These are phyloP conservation scores for Laticauda colubrina DNA, from an alignment of 2,113 vertebrate genomes.

Conservation along the genomic window DNA sequence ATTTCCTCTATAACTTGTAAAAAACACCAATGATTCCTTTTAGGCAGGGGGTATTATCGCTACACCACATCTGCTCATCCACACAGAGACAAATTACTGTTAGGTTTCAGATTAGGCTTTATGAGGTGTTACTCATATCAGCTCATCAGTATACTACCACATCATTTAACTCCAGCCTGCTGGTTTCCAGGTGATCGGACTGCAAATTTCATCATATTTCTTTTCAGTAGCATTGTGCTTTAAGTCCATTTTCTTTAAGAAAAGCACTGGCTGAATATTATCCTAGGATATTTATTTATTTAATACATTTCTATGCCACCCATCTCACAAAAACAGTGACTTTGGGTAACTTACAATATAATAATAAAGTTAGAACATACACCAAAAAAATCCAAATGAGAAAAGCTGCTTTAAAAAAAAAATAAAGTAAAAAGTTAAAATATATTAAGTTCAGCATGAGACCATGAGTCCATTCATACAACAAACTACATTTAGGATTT, in stretches of 20 bases:
- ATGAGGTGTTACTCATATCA: background rate
- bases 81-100: background rate
- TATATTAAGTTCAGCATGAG: background rate
- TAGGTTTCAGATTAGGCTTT: background rate
- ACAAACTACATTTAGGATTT: background rate
- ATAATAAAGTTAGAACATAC: background rate
- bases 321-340: background rate
- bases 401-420: background rate
- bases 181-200: background rate
- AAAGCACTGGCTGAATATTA: background rate
- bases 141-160: background rate
- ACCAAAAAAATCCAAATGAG: background rate
- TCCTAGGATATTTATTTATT: background rate
- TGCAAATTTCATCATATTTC: background rate
- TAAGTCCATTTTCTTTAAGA: background rate
- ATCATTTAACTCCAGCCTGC: background rate
- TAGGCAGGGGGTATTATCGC: background rate
- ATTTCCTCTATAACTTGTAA: background rate
- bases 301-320: background rate
- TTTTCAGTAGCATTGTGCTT: background rate
- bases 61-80: background rate
- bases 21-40: background rate
- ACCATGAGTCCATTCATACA: background rate
- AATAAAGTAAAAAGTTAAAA: background rate
- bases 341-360: background rate